phyloP scores from a whole-genome alignment of 2,888 invertebrate genomes.

The Celastrina argiolus region DNA sequence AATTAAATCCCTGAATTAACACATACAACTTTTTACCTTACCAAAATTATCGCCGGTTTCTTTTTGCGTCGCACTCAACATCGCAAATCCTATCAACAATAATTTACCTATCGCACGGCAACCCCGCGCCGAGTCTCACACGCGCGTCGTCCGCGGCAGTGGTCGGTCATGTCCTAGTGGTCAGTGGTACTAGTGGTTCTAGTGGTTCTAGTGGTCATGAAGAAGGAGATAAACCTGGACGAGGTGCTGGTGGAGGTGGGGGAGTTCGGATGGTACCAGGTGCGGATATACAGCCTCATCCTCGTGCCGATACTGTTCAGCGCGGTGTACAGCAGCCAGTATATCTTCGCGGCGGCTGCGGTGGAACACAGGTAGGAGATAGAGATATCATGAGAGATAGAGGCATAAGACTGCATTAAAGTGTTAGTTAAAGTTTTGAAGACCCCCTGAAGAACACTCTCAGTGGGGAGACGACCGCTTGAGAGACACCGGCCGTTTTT shows the following conservation, averaged over 20 bases:
- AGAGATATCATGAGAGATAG: too few relatives aligned
- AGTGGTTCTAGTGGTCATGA: neutral
- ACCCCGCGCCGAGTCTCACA: neutral
- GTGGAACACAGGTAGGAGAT: slow-evolving; percentile 29
- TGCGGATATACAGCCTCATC: slow-evolving; percentile 28
- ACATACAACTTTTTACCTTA: too few relatives aligned
- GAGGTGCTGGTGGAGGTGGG: slow-evolving; percentile 16
- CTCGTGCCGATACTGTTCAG: slow-evolving; percentile 32
- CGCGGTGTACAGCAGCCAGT: slow-evolving; percentile 34
- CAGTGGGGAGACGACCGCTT: too few relatives aligned
- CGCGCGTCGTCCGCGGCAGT: neutral
- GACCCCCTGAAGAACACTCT: too few relatives aligned
- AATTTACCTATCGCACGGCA: neutral
- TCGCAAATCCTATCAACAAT: too few relatives aligned
- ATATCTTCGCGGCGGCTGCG: slow-evolving; percentile 33
- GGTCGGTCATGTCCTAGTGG: neutral
- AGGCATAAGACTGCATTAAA: too few relatives aligned
- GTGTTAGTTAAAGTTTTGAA: too few relatives aligned
- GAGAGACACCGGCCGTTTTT: too few relatives aligned
- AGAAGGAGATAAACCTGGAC: slow-evolving; percentile 22
- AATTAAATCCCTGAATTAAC: too few relatives aligned
- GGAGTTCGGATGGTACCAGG: slow-evolving; percentile 45
- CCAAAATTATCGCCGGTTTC: too few relatives aligned
- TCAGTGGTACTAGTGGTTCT: neutral
- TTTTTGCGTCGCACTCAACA: too few relatives aligned